phyloP scores from a whole-genome alignment of 2,113 vertebrate genomes.

The Ameiurus melas region DNA sequence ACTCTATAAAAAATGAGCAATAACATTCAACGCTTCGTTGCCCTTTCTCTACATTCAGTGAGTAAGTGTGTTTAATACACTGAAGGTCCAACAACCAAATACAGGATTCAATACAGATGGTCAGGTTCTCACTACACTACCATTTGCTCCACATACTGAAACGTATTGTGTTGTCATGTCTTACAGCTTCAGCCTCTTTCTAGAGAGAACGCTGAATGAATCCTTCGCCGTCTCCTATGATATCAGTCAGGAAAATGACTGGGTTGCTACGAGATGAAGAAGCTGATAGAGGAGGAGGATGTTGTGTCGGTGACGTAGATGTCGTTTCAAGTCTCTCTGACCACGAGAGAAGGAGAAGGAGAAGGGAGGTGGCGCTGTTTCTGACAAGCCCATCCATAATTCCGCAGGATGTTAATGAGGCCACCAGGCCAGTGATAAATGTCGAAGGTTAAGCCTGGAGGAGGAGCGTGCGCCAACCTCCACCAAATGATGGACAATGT shows the following conservation, averaged over 20 bases:
- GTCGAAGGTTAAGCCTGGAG: constrained; percentile 35
- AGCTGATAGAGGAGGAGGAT: constrained; percentile 1
- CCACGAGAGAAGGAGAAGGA: constrained; percentile 27
- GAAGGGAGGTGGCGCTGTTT: constrained; percentile 42
- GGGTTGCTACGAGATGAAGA: constrained; percentile 6
- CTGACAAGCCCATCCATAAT: constrained; percentile 49
- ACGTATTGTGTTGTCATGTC: not conserved
- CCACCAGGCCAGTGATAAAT: constrained; percentile 46
- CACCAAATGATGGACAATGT: constrained; percentile 1
- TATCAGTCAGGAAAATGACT: constrained; percentile 18
- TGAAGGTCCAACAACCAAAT: not conserved
- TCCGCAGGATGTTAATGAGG: constrained; percentile 55
- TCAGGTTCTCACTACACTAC: not conserved
- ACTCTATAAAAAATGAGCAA: not conserved
- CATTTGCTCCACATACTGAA: not conserved
- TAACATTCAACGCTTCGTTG: not conserved
- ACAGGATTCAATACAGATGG: not conserved
- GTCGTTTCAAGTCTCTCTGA: constrained; percentile 24
- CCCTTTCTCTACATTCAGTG: not conserved
- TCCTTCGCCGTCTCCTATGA: constrained; percentile 6
- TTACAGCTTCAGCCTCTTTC: not conserved
- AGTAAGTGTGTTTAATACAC: constrained; percentile 3
- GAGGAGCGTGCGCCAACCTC: constrained; percentile 19
- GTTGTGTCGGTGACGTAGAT: not conserved
- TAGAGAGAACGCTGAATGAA: not conserved